Evolutionary conservation across 2,888 invertebrate species (phyloP), one percentile per base, ranked within the genome.

Genomic region (Noctua comes): DNA sequence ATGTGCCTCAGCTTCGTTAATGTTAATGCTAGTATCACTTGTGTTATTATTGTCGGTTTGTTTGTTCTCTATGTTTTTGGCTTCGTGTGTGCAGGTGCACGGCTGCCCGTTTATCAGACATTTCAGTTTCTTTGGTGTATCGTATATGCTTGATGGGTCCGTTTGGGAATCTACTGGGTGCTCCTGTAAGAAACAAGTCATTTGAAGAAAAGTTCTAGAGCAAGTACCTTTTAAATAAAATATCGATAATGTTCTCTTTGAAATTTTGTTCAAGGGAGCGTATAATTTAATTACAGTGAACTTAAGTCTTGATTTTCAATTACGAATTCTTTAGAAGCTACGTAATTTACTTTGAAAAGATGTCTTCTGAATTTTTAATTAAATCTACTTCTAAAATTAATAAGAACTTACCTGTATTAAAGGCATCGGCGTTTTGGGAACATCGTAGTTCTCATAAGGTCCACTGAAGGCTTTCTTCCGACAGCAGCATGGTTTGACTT

Each of bases 361-460:
- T 71, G 68, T 71, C 43, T 16, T 59, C 36, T 59, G 21, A 71
- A 43, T 66, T n/a, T 18, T 31, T 65, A 66, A 59, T 46, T 16
- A 27, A 62, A 36, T 68, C 40, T 43, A 51, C 54, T 36, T 43
- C 7, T 48, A 36, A 65, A 72, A 57, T 77, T n/a, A 40, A 79
- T 27, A 40, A 13, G 65, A 54, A 36, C 76, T 88, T 87, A 96
- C 96, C 94, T 96, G 95, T 94, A 97, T 95, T 93, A 97, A 91
- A 90, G 95, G 94, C 97, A 96, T 96, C n/a, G 97, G 97, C 79
- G 97, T 97, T 95, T 98, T 98, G 88, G 98, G 98, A 89, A 98
- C 97, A 93, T 98, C 98, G 91, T 98, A 98, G 93, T 98, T 98
- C 91, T 98, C 98, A 91, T 98, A 98, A 2, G 98, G 97, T 65